These are phyloP conservation scores for Eutolmus rufibarbis DNA, from an alignment of 2,888 invertebrate species.

Conservation along the genomic window DNA sequence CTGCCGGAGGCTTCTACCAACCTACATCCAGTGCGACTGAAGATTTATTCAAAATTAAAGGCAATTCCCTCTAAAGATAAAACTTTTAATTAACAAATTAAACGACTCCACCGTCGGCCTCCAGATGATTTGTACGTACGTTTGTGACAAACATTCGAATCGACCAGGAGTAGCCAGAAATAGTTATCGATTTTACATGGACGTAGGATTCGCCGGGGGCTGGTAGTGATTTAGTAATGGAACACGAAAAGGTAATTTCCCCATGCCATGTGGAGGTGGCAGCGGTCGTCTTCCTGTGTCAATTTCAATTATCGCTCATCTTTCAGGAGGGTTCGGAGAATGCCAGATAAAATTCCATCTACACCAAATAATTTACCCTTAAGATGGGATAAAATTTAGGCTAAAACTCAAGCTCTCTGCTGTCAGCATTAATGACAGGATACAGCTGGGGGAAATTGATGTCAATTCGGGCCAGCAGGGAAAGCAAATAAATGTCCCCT, in stretches of 20 bases:
- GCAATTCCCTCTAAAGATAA: background rate
- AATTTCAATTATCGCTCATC: constrained; percentile 18
- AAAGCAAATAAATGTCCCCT: background rate
- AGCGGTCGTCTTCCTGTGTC: constrained; percentile 1
- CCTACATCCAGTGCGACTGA: background rate
- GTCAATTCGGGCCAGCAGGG: background rate
- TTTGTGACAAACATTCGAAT: background rate
- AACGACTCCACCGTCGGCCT: background rate
- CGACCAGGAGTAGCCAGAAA: background rate
- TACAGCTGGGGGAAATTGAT: constrained; percentile 18
- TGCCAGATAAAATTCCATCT: background rate
- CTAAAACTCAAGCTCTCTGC: background rate
- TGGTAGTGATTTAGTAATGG: background rate
- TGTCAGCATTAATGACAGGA: constrained; percentile 9
- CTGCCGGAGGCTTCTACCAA: background rate
- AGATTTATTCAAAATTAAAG: background rate
- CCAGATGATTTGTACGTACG: background rate
- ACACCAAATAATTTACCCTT: background rate
- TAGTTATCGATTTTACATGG: background rate
- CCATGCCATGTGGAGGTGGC: background rate
- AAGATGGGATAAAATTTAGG: background rate
- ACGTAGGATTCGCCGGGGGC: background rate
- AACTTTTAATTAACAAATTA: constrained; percentile 25
- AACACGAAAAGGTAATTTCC: background rate
- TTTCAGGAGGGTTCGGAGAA: background rate